These are phyloP conservation scores for Xylota sylvarum DNA, from an alignment of 2,888 invertebrate species.

Conservation along the genomic window DNA sequence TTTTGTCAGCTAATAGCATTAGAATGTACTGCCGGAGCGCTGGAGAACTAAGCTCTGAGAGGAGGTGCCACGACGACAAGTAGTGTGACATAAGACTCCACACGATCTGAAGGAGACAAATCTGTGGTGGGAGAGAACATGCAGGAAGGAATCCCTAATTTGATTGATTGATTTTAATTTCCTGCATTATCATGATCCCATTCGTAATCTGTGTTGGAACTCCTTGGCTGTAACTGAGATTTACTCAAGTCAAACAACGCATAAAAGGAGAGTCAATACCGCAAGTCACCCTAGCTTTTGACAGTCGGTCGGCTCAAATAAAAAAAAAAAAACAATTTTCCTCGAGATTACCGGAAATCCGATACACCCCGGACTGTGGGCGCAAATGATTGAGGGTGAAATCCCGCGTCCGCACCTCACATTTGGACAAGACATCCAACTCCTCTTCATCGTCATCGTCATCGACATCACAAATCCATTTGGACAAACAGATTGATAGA, in stretches of 20 bases:
- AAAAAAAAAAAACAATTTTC: slow-evolving; percentile 74
- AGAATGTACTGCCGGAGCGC: slow-evolving; percentile 37
- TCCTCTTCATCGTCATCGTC: slow-evolving; percentile 47
- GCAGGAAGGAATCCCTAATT: slow-evolving; percentile 81
- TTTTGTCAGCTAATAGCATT: slow-evolving; percentile 69
- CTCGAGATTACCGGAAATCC: slow-evolving; percentile 79
- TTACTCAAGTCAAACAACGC: slow-evolving; percentile 64
- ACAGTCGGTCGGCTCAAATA: slow-evolving; percentile 43
- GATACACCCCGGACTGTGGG: slow-evolving; percentile 74
- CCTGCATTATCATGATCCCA: slow-evolving; percentile 80
- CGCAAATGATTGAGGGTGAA: slow-evolving; percentile 43
- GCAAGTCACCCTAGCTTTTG: slow-evolving; percentile 65
- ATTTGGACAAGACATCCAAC: slow-evolving; percentile 60
- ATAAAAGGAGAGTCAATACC: slow-evolving; percentile 67
- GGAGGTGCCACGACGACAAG: slow-evolving; percentile 3
- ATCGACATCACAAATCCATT: slow-evolving; percentile 76
- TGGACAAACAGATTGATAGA: slow-evolving; percentile 76
- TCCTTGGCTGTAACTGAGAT: slow-evolving; percentile 36
- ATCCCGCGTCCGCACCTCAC: slow-evolving; percentile 14
- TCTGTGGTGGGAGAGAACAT: neutral
- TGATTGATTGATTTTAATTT: slow-evolving; percentile 85
- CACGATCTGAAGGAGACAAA: neutral
- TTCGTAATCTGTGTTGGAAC: slow-evolving; percentile 52
- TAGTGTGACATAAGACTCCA: slow-evolving; percentile 23
- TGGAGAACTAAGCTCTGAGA: slow-evolving; percentile 16